These are phyloP conservation scores for Neolamprologus tretocephalus DNA, from an alignment of 2,113 vertebrate species.

Conservation along the genomic window DNA sequence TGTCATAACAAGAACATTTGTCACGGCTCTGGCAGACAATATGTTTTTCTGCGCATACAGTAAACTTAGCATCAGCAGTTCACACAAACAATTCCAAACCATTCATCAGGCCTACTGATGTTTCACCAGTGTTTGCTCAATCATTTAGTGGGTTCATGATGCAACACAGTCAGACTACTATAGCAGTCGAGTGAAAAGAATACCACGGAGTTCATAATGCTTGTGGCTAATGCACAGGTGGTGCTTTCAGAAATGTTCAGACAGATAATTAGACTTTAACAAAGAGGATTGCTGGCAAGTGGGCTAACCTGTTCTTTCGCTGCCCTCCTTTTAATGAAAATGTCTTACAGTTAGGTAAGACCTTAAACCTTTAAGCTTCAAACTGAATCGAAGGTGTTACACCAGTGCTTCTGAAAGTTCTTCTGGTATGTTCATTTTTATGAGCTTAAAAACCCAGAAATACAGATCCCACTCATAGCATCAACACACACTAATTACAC, in stretches of 20 bases:
- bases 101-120: not conserved
- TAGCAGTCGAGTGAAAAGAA: not conserved
- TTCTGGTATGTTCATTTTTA: not conserved
- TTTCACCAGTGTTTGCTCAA: not conserved
- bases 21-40: not conserved
- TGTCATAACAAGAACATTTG: slow-evolving; percentile 4
- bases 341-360: not conserved
- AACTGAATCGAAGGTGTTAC: no score
- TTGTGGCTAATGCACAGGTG: not conserved
- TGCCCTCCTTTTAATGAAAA: not conserved
- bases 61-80: not conserved
- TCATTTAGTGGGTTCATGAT: not conserved
- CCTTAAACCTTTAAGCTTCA: not conserved
- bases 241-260: not conserved
- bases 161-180: not conserved
- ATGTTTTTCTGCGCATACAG: not conserved
- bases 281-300: not conserved
- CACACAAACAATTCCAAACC: not conserved
- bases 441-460: not conserved
- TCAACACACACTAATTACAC: not conserved
- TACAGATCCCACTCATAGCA: not conserved
- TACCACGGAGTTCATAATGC: not conserved
- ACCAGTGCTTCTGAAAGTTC: not conserved
- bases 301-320: not conserved
- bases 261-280: not conserved